A percentile compares a stretch with the other conserved stretches of the same genome.
phyloP scores from a whole-genome alignment of 2,888 invertebrate species.

The Pseudococcus viburni region DNA sequence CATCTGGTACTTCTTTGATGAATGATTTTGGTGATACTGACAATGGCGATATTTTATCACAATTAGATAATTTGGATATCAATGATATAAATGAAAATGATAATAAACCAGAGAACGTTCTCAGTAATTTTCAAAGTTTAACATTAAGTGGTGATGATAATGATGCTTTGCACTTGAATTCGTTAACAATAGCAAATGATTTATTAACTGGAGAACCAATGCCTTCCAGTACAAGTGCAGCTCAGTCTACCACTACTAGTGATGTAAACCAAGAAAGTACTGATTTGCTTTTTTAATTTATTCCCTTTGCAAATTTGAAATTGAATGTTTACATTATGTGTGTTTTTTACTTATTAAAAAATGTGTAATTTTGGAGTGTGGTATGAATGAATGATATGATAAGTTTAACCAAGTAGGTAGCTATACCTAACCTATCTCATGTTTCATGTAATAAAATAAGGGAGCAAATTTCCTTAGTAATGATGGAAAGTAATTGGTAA shows the following conservation, averaged over 20 bases:
- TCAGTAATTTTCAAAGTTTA: slow-evolving; percentile 45
- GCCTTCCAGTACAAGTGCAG: not conserved
- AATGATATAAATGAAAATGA: slow-evolving; percentile 11
- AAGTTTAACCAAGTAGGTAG: too few relatives aligned
- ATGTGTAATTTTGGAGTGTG: too few relatives aligned
- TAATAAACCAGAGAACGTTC: not conserved
- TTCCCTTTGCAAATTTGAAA: too few relatives aligned
- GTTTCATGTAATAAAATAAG: too few relatives aligned
- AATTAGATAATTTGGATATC: slow-evolving; percentile 30
- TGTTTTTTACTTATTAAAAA: too few relatives aligned
- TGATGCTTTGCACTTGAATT: not conserved
- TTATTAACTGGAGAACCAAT: slow-evolving; percentile 36
- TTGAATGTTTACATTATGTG: too few relatives aligned
- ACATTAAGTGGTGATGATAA: not conserved
- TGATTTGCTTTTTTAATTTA: slow-evolving; percentile 25
- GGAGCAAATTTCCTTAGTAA: too few relatives aligned
- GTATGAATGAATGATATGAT: too few relatives aligned
- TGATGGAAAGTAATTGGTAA: too few relatives aligned
- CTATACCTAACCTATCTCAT: too few relatives aligned
- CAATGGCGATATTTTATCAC: slow-evolving; percentile 6
- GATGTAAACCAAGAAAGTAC: not conserved
- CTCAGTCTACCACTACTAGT: not conserved
- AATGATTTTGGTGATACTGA: not conserved
- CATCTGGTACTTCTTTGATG: slow-evolving; percentile 6
- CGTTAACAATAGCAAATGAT: not conserved